Conservation (phyloP, 64 coral and sea anemone species). For the Actinia equina region DNA sequence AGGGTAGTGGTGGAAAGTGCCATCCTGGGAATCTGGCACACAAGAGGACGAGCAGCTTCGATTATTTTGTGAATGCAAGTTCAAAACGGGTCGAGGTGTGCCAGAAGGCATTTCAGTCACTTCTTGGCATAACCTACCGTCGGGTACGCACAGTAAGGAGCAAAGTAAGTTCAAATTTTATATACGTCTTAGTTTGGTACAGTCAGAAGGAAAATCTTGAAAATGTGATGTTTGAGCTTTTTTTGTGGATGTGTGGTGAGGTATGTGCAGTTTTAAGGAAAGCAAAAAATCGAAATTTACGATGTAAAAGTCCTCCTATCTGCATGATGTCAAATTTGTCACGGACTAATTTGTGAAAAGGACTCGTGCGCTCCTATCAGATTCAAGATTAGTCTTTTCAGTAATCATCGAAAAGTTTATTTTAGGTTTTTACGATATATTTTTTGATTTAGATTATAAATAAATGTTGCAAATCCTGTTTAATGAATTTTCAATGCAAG, state of each 20-base stretch:
- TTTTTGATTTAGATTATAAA: too few species aligned
- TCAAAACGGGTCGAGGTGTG: slow-evolving; percentile 10
- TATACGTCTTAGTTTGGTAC: not conserved
- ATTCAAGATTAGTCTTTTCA: too few species aligned
- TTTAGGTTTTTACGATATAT: too few species aligned
- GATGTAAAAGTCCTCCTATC: too few species aligned
- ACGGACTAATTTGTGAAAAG: too few species aligned
- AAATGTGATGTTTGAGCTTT: slow-evolving; percentile 1
- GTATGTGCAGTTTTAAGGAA: not conserved
- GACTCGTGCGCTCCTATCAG: too few species aligned
- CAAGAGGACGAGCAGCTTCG: slow-evolving; percentile 21
- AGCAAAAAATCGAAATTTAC: too few species aligned
- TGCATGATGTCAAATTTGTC: too few species aligned
- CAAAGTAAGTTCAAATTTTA: not conserved
- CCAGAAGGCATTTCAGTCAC: slow-evolving; percentile 42
- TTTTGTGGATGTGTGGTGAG: not conserved
- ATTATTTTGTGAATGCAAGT: slow-evolving; percentile 33
- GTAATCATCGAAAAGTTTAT: too few species aligned
- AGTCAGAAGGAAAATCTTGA: not conserved
- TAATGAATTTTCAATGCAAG: too few species aligned
- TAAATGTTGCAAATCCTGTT: too few species aligned
- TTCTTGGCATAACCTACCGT: slow-evolving; percentile 14
- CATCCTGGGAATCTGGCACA: slow-evolving; percentile 1
- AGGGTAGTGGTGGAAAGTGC: slow-evolving; percentile 22
- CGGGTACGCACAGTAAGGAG: not conserved